Evolutionary conservation across 2,888 invertebrate genomes (phyloP), one percentile per base, ranked within the genome.

Genomic region (Drosophila tripunctata): DNA sequence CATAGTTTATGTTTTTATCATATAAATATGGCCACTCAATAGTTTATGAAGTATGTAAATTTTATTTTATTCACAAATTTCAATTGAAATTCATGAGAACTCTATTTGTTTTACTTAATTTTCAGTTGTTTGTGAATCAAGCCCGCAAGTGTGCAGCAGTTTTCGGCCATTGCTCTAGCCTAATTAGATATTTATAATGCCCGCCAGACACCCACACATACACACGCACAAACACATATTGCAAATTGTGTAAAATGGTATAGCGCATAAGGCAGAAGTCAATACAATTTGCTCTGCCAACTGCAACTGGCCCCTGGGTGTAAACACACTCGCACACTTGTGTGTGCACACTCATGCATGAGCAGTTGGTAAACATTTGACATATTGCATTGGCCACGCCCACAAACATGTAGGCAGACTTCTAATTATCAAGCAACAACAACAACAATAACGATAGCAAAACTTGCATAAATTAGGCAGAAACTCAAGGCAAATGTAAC

Each of bases 151-250:
- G 22, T 44, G 58, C 51, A 41, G 24, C 33, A 52, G 51, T 54
- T 63, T 54, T 56, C 36, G 22, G 45, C 50, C 33, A 52, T 41
- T 31, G 58, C 73, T 60, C 40, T 27, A 50, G 66, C 58, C 64
- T 79, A 85, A 85, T 85, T 77, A 77, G 79, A 58, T 79, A 77
- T 82, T 82, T 79, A 82, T 85, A 61, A 77, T 70, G 75, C 58
- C 60, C 54, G 33, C 33, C 57, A 67, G 56, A 43, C 44, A 51
- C 36, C 17, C 41, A 45, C 43, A 40, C 30, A 19, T 21, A 31
- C 50, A 54, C 48, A 36, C 31, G 40, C 45, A 17, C 30, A n/a
- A n/a, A 41, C 24, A 47, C 55, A 31, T 44, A 60, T 44, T 22
- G 47, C 44, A 50, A 63, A 60, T 52, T 56, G 48, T 58, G 51